Base-by-base conservation (phyloP, 1,140 invertebrate genomes). In the Hycleus phaleratus region DNA sequence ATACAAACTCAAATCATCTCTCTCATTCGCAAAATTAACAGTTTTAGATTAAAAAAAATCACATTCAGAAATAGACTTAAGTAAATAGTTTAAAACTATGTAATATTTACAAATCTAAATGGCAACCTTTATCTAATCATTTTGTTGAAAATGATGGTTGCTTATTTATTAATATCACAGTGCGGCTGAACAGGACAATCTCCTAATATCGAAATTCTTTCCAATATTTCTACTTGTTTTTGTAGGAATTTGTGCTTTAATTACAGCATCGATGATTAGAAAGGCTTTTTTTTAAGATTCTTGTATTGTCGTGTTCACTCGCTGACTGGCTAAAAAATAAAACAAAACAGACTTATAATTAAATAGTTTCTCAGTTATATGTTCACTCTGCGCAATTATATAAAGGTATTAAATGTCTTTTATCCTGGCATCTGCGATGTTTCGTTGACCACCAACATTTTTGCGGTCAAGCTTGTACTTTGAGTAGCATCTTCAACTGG, bases 381-480 rank as follows among this genome's bases (percentile, higher is more conserved):
- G 64, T 57, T 64, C 58, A 62, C 67, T 62, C 52, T 62, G 65
- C 63, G 58, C 61, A 55, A 60, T 62, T 60, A 58, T 67, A 65
- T 60, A 67, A 60, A 61, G 63, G 63, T 64, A 61, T 53, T 38
- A 39, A 61, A 63, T 65, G 54, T 62, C 56, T 66, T 56, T 60
- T 62, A 49, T 49, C 42, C 32, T 53, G 51, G 51, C 42, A 53
- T 45, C 51, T 53, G 42, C 51, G 51, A 45, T 25, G 9, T n/a
- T 11, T 53, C 42, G 38, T 32, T 32, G 32, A 4, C 40, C 40
- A 10, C 40, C 58, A 59, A 49, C 7, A 32, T 4, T 32, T 5
- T 32, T 32, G 32, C 7, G 32, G 72, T 78, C 76, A 79, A 67
- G 76, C 78, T 62, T 79, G 77, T 70, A 79, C 75, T 57, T 78